Base-by-base conservation (phyloP, 2,888 invertebrate genomes). In the Venustoraphidia nigricollis region DNA sequence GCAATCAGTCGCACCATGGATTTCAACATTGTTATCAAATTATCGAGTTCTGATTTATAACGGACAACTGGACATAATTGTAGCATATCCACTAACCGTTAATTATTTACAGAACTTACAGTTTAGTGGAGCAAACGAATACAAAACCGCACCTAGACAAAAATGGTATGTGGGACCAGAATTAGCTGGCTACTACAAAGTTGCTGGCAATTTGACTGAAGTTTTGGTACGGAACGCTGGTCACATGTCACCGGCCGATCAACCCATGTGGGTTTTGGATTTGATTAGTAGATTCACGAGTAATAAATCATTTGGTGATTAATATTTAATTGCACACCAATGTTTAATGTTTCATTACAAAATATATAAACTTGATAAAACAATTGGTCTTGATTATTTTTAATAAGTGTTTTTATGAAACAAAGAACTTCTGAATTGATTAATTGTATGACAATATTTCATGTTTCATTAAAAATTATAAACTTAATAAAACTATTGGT, bases 21-120 rank as follows among this genome's bases (percentile, higher is more conserved):
- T 89, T 48, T 70, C 77, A 0, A 80, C 81, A 55, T 66, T 90
- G 0, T 61, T 87, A 1, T 70, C 78, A 37, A 66, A 78, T 55
- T 85, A 83, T 58, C 70, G 74, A 62, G 77, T 90, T 11, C 73
- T 93, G 41, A 74, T 92, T 51, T 94, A 93, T 63, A 92, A 82
- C 61, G 94, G 94, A 0, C 93, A 94, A 61, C 63, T 94, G 53
- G 94, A 95, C 63, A 83, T 94, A 10, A 90, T 93, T 53, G 87
- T 92, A 0, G 89, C 91, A 0, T 89, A 90, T 65, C 89, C 91
- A 0, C 62, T 89, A 45, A 92, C 92, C 0, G 74, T 83, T 14
- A 84, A 83, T 60, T 91, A 86, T 63, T 66, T 94, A 35, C 71
- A 75, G 53, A 73, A 78, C 46, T 68, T 91, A 2, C 72, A 81